Base-by-base conservation (phyloP, 2,888 invertebrate genomes). In the Drosophila cyrtoloma region DNA sequence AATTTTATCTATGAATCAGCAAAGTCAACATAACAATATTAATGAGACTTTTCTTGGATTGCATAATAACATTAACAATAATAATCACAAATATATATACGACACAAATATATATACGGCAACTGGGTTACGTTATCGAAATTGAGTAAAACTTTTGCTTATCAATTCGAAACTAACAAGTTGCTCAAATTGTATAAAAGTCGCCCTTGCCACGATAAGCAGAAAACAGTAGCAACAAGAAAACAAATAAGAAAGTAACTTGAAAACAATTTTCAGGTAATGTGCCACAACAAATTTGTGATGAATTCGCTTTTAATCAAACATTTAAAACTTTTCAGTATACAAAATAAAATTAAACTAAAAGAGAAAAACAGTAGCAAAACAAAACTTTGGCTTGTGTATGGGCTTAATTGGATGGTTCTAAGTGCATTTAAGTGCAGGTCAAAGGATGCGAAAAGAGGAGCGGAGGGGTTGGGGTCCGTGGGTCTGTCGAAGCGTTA, bases 311-410 rank as follows among this genome's bases (percentile, higher is more conserved):
- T 75, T 82, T 87, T 78, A 87, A 89, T 86, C 87, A 89, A 86
- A 87, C 82, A 84, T 87, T 89, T 86, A 80, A 82, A 86, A 89
- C 89, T 87, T 87, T 86, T 82, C 82, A 82, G 80, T 84, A 77
- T 74, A 80, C 70, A 58, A 71, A 84, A 77, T 79, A 64, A 89
- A 79, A 81, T 81, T 47, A 66, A 74, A 70, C 64, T 50, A 71
- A 67, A 67, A 70, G 26, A 58, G 60, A 58, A 59, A 22, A 26
- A 58, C n/a, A 26, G 30, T 52, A 58, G 37, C 37, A 12, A 37
- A 47, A 65, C n/a, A 39, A 74, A 74, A 47, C 66, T 76, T 76
- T 62, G 7, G 35, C 59, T 44, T 19, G 22, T 30, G 16, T 19
- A 37, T 51, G 32, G 58, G 47, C 57, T 63, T 32, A 26, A 47